Evolutionary conservation across 2,888 invertebrate species (phyloP).

Genomic region (Endotricha flammealis): DNA sequence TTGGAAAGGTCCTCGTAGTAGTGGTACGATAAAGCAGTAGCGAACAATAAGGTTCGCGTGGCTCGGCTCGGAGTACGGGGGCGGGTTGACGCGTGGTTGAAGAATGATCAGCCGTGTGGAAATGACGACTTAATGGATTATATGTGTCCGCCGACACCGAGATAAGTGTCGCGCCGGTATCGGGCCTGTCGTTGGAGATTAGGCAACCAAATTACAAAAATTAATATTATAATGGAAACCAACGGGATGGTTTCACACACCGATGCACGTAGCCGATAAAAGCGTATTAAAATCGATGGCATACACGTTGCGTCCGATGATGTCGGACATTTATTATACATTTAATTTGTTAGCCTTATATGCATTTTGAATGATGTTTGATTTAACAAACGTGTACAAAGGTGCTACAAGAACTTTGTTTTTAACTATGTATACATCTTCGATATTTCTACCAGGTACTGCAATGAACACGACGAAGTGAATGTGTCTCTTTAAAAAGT

Average conservation of each 20-base stretch:
- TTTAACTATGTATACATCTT: too few species aligned
- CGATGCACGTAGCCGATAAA: constrained; percentile 51
- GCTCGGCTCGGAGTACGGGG: too few species aligned
- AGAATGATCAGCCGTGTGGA: constrained; percentile 74
- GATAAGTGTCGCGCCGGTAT: constrained; percentile 72
- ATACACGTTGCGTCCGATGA: constrained; percentile 31
- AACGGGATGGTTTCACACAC: constrained; percentile 57
- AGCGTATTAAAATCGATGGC: constrained; percentile 35
- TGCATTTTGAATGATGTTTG: constrained; percentile 6
- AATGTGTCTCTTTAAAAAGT: too few species aligned
- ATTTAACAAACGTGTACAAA: background rate
- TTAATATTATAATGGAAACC: constrained; percentile 71
- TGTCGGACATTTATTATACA: constrained; percentile 32
- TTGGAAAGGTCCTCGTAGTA: constrained; percentile 48
- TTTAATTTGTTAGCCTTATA: constrained; percentile 9
- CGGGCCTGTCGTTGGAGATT: constrained; percentile 67
- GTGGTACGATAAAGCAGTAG: constrained; percentile 65
- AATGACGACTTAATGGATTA: constrained; percentile 79
- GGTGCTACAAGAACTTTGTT: background rate
- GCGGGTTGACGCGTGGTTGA: constrained; percentile 74
- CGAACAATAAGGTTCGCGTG: constrained; percentile 63
- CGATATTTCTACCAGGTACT: too few species aligned
- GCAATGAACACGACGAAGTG: too few species aligned
- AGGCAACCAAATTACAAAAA: constrained; percentile 70
- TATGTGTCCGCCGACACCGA: constrained; percentile 73